These are phyloP conservation scores for Aphidius gifuensis DNA, from an alignment of 1,140 invertebrate genomes.

Conservation along the genomic window DNA sequence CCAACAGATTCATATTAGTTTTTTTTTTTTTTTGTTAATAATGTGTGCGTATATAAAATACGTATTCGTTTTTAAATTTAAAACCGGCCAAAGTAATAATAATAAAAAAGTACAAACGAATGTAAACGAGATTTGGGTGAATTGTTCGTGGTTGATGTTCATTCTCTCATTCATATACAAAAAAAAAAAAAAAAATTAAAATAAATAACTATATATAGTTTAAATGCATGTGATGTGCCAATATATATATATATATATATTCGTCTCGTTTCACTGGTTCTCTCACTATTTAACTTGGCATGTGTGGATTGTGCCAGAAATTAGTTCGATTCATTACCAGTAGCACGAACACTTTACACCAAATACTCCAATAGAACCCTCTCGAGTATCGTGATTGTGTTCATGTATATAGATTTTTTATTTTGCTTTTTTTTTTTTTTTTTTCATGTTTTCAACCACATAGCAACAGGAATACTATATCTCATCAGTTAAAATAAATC, in stretches of 20 bases:
- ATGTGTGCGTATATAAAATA: not conserved
- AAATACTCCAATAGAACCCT: no score
- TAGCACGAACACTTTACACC: slow-evolving; percentile 4
- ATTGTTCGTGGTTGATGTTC: slow-evolving; percentile 14
- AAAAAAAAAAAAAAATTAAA: no score
- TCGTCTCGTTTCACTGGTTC: not conserved
- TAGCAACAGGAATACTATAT: no score
- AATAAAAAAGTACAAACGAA: not conserved
- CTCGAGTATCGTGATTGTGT: no score
- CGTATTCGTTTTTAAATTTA: not conserved
- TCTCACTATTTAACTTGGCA: not conserved
- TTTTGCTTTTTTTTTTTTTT: no score
- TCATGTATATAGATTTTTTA: no score
- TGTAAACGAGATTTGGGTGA: slow-evolving; percentile 13
- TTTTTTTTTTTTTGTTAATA: slow-evolving; percentile 1
- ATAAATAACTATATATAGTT: not conserved
- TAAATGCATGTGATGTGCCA: not conserved
- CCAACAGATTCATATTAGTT: slow-evolving; percentile 6
- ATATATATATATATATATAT: not conserved
- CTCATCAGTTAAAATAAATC: no score
- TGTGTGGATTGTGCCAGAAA: slow-evolving; percentile 3
- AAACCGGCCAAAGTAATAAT: not conserved
- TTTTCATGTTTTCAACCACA: no score
- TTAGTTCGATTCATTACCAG: slow-evolving; percentile 12
- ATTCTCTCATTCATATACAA: not conserved